phyloP scores from a whole-genome alignment of 2,888 invertebrate species.

The Adineta ricciae region DNA sequence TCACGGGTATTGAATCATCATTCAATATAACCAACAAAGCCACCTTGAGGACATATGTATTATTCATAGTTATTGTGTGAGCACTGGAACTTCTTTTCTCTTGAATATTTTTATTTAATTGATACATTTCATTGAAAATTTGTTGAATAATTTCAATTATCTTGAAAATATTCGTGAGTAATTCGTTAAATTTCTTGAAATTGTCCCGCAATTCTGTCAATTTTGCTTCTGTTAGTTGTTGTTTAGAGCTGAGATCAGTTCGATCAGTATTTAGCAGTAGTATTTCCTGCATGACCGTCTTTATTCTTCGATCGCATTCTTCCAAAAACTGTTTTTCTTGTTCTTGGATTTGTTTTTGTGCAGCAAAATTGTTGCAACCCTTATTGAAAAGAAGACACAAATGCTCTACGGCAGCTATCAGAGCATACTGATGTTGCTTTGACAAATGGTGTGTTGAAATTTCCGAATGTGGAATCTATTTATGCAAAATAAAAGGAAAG shows the following conservation, averaged over 20 bases:
- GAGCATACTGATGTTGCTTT: not conserved
- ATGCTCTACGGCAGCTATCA: not conserved
- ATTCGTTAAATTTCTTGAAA: not conserved
- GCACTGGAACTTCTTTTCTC: not conserved
- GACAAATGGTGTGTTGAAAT: not conserved
- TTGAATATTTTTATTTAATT: not conserved
- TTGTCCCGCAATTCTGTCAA: not conserved
- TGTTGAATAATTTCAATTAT: not conserved
- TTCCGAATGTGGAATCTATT: not conserved
- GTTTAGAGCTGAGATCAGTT: not conserved
- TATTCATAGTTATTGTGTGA: not conserved
- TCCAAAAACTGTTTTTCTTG: not conserved
- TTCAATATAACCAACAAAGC: not conserved
- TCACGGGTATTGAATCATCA: not conserved
- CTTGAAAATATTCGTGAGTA: not conserved
- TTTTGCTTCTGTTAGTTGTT: not conserved
- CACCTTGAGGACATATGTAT: not conserved
- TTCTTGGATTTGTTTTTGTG: not conserved
- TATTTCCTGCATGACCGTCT: not conserved
- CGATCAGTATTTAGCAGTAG: not conserved
- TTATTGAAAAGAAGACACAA: accelerated
- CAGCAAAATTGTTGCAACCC: not conserved
- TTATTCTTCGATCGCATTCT: not conserved
- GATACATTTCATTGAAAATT: not conserved
- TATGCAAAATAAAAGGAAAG: not conserved